phyloP scores from a whole-genome alignment of 2,113 vertebrate genomes.

The Colaptes auratus region DNA sequence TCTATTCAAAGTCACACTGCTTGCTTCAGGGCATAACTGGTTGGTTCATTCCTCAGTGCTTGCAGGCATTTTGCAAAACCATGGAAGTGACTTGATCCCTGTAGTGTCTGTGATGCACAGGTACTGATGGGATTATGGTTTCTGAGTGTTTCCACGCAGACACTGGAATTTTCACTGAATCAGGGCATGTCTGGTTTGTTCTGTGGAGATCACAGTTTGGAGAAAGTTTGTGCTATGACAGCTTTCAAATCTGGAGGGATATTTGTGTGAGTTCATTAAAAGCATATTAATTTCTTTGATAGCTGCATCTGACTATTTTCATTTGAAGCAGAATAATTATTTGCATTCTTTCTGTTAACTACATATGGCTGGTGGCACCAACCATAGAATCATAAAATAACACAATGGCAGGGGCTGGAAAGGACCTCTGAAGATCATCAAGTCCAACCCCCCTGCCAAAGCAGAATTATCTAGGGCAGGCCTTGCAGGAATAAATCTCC shows the following conservation, averaged over 20 bases:
- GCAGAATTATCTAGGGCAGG: no score
- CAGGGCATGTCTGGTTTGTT: neutral
- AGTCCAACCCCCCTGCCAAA: no score
- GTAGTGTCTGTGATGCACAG: neutral
- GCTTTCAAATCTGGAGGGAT: neutral
- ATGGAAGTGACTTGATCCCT: slow-evolving; percentile 30
- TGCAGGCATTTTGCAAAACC: slow-evolving; percentile 45
- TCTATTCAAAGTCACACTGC: slow-evolving; percentile 51
- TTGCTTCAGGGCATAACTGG: slow-evolving; percentile 57
- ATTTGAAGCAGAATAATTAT: neutral
- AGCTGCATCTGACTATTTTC: neutral
- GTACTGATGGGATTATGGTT: slow-evolving; percentile 24
- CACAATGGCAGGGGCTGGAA: no score
- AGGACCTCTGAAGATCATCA: no score
- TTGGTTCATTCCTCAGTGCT: slow-evolving; percentile 23
- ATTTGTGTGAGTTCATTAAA: neutral
- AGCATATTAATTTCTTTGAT: neutral
- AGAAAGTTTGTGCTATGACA: slow-evolving; percentile 4
- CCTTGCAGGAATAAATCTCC: no score
- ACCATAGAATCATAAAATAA: no score
- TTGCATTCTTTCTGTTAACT: neutral
- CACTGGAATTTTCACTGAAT: slow-evolving; percentile 19
- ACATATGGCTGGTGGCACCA: neutral
- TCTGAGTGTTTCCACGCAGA: neutral
- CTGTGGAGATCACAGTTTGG: neutral